Conservation (phyloP, 30 jellyfish, hydroid and myxozoan genomes). For the Sanderia malayensis region DNA sequence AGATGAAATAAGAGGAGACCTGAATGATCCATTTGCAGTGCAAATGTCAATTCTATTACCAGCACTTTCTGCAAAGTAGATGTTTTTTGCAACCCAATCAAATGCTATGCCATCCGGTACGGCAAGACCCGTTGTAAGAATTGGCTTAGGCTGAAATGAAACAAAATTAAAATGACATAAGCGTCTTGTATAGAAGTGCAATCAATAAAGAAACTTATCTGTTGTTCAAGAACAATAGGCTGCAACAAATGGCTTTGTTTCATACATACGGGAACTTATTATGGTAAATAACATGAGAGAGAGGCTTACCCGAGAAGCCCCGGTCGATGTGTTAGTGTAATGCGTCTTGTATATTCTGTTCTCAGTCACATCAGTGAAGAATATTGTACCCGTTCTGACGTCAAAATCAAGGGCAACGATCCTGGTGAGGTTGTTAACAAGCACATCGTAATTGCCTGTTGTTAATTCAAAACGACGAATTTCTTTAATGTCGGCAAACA, state of each 20-base stretch:
- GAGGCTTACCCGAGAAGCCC: constrained; percentile 31
- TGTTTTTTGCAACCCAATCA: constrained; percentile 82
- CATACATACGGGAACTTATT: too few relatives aligned
- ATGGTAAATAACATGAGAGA: too few relatives aligned
- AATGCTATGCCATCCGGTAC: constrained; percentile 99
- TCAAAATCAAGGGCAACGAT: constrained; percentile 92
- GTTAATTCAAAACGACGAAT: constrained; percentile 51
- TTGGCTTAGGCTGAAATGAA: constrained; percentile 39
- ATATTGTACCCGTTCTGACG: constrained; percentile 62
- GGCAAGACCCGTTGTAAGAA: constrained; percentile 86
- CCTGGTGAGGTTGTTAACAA: constrained; percentile 68
- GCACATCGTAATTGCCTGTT: constrained; percentile 43
- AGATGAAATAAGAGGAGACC: constrained; percentile 71
- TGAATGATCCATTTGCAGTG: constrained; percentile 57
- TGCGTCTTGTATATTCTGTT: constrained; percentile 63
- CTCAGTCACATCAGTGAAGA: constrained; percentile 86
- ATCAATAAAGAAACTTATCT: too few relatives aligned
- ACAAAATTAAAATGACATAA: too few relatives aligned
- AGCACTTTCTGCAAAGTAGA: constrained; percentile 93
- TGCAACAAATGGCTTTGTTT: too few relatives aligned
- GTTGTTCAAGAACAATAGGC: too few relatives aligned
- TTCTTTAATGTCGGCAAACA: constrained; percentile 65
- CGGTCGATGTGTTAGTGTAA: not conserved
- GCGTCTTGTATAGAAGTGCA: too few relatives aligned
- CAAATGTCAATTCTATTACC: constrained; percentile 83